phyloP scores from a whole-genome alignment of 2,797 vertebrate species.

The Pangasius krempfi region DNA sequence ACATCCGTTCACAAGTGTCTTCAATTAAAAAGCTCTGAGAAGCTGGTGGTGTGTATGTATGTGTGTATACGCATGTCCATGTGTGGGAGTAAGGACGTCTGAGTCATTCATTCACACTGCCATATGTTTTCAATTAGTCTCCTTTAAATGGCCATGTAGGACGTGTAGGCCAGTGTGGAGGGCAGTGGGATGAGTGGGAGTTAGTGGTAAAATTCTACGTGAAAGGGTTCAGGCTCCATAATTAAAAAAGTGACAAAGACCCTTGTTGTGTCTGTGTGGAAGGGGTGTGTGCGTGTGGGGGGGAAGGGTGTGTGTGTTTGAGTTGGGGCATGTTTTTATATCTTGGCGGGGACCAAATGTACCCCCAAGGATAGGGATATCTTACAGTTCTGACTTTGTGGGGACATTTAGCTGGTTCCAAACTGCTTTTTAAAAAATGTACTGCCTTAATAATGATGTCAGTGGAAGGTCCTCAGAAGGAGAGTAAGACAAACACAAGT shows the following conservation, averaged over 20 bases:
- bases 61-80: constrained; percentile 22
- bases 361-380: background rate
- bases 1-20: constrained; percentile 86
- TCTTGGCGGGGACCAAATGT: background rate
- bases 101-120: constrained; percentile 52
- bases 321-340: background rate
- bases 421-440: background rate
- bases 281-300: background rate
- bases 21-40: constrained; percentile 80
- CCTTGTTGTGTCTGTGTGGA: background rate
- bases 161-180: constrained; percentile 29
- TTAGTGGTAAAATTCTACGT: constrained; percentile 34
- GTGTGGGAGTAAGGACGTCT: constrained; percentile 34
- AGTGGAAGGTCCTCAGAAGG: background rate
- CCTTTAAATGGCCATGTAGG: constrained; percentile 54
- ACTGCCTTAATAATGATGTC: background rate
- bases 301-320: no score
- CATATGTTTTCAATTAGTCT: constrained; percentile 51
- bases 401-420: background rate
- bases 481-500: background rate
- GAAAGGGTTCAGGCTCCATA: constrained; percentile 22
- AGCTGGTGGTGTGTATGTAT: constrained; percentile 49
- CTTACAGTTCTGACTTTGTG: background rate
- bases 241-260: constrained; percentile 19
- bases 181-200: constrained; percentile 14